These are phyloP conservation scores for Tapera naevia DNA, from an alignment of 2,797 vertebrate species.

Conservation along the genomic window DNA sequence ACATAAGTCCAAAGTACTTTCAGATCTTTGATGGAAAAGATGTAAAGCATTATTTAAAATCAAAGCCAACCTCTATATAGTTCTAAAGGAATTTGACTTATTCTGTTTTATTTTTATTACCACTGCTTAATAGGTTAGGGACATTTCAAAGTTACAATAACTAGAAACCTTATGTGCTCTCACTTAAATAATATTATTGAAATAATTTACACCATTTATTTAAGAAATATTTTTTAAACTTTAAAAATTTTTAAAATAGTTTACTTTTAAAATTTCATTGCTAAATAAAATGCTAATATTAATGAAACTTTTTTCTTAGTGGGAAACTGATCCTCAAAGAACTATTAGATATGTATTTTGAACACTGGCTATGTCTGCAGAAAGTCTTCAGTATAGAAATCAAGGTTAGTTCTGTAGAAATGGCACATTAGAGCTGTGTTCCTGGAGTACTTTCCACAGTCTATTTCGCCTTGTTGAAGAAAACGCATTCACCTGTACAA, in stretches of 20 bases:
- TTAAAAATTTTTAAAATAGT: not conserved
- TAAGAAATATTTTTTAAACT: not conserved
- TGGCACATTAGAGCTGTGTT: not conserved
- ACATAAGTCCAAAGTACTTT: conserved; percentile 24
- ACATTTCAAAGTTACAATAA: not conserved
- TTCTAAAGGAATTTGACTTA: conserved; percentile 8
- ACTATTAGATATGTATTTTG: not conserved
- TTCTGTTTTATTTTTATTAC: conserved; percentile 15
- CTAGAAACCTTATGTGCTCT: not conserved
- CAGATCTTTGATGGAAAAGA: conserved; percentile 33
- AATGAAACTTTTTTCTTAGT: not conserved
- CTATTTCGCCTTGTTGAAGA: not conserved
- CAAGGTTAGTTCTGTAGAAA: not conserved
- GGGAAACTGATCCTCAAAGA: not conserved
- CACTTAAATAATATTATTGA: not conserved
- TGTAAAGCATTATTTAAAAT: conserved; percentile 41
- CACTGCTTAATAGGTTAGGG: not conserved
- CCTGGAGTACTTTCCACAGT: not conserved
- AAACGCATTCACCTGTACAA: not conserved
- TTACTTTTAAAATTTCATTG: not conserved
- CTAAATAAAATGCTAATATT: not conserved
- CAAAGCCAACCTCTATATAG: not conserved
- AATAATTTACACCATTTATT: not conserved
- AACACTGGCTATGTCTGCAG: not conserved
- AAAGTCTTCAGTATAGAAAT: not conserved